These are phyloP conservation scores for Ispidina picta DNA, from an alignment of 2,797 vertebrate genomes.

Conservation along the genomic window DNA sequence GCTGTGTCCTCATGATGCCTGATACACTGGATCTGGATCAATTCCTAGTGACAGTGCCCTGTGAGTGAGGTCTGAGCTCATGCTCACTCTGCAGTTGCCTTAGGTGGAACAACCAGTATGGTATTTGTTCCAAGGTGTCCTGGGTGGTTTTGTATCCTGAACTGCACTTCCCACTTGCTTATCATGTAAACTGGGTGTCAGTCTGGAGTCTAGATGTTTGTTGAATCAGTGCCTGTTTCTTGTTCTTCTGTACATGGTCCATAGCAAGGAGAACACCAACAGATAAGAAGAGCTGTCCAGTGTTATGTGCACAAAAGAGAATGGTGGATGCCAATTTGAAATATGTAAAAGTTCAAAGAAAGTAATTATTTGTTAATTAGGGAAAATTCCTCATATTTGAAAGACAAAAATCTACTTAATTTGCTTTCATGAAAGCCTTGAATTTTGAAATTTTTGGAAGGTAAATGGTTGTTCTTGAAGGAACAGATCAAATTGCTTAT, in stretches of 20 bases:
- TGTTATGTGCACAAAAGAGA: neutral
- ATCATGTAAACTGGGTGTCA: neutral
- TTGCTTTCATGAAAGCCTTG: neutral
- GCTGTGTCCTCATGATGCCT: neutral
- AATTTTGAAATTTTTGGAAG: neutral
- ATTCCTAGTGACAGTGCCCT: neutral
- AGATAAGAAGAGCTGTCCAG: neutral
- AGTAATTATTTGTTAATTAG: neutral
- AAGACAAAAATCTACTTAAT: neutral
- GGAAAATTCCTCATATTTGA: neutral
- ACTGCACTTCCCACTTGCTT: neutral
- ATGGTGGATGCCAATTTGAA: neutral
- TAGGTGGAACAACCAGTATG: neutral
- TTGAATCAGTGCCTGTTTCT: neutral
- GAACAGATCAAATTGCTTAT: neutral
- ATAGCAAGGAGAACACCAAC: neutral
- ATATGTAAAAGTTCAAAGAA: neutral
- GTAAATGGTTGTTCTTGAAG: neutral
- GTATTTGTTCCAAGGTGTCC: neutral
- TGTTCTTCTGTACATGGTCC: neutral
- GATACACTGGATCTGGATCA: neutral
- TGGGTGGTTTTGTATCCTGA: neutral
- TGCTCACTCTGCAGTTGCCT: neutral
- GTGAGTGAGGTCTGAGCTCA: neutral
- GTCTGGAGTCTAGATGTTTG: neutral